Base-by-base conservation (phyloP, 2,797 vertebrate species). In the Notolabrus celidotus region DNA sequence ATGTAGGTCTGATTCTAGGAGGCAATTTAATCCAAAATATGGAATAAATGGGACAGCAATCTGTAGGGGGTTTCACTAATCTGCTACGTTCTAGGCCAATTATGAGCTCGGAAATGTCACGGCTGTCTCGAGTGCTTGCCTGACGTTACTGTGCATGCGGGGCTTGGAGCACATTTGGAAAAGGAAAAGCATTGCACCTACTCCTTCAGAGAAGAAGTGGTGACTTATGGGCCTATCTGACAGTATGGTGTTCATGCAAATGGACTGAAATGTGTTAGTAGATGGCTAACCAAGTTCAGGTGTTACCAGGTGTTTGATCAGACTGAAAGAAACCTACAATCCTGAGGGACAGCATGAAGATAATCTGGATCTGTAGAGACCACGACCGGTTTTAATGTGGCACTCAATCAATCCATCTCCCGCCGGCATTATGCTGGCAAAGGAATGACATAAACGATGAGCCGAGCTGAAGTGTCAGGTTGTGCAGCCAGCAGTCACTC, bases 61-160 rank as follows among this genome's bases (percentile, higher is more conserved):
- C 79, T 85, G 81, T 22, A 69, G 74, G 53, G 77, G 52, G 4
- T 66, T 79, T 70, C 41, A 59, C 66, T 84, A 72, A 80, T 82
- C 79, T 80, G 73, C 75, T 65, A 68, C 51, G 45, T 54, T 74
- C 42, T 15, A 47, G 41, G 71, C 71, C 51, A 70, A 47, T 79
- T 58, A 61, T 46, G 49, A 74, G 74, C 61, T 76, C 4, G 14
- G 56, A 79, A 53, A 68, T 78, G 69, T 80, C 20, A 23, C 23
- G 38, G 71, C 52, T 65, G 60, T 66, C 59, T 34, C 8, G 16
- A 71, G 55, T 52, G 70, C 70, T 77, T 20, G 34, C 80, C 59
- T 82, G 73, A 77, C 38, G 50, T 70, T 57, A 77, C 52, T 68
- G 73, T 75, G 63, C 89, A 91, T 92, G 89, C 89, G 65, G 78